Conservation (phyloP, 1,140 invertebrate species). For the Manduca sexta region DNA sequence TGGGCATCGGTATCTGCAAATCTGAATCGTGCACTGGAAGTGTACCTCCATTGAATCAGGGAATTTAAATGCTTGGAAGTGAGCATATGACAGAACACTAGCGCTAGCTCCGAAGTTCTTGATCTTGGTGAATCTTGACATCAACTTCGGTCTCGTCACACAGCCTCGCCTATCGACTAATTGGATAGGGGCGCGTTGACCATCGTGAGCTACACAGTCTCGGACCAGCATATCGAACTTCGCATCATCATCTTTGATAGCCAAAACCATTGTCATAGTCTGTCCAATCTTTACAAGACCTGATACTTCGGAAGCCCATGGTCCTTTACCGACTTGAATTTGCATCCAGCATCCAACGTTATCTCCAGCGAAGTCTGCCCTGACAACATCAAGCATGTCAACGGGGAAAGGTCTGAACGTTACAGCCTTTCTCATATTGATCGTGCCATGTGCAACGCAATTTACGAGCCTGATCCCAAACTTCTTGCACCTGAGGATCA, state of each 20-base stretch:
- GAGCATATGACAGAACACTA: conserved; percentile 92
- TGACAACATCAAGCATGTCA: conserved; percentile 94
- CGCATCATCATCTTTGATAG: conserved; percentile 96
- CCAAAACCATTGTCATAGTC: conserved; percentile 97
- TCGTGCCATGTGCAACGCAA: conserved; percentile 96
- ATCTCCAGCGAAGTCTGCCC: conserved; percentile 95
- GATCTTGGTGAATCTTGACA: conserved; percentile 95
- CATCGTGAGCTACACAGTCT: conserved; percentile 95
- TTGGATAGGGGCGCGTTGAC: conserved; percentile 95
- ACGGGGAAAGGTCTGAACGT: conserved; percentile 96
- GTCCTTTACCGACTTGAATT: conserved; percentile 95
- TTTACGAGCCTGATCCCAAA: conserved; percentile 96
- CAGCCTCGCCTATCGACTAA: conserved; percentile 94
- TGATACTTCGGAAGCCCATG: conserved; percentile 95
- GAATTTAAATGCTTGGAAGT: conserved; percentile 97
- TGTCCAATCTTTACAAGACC: conserved; percentile 96
- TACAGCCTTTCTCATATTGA: conserved; percentile 95
- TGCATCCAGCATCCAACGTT: conserved; percentile 98
- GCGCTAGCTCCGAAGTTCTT: conserved; percentile 96
- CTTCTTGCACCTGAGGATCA: conserved; percentile 95
- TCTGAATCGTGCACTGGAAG: conserved; percentile 96
- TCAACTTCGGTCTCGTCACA: conserved; percentile 91
- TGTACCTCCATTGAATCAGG: conserved; percentile 97
- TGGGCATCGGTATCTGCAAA: conserved; percentile 93
- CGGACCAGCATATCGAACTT: conserved; percentile 97